Percentiles rank a stretch among this genome's conserved stretches.
These are phyloP conservation scores for Eulacestoma nigropectus DNA, from an alignment of 2,113 vertebrate genomes.

Conservation along the genomic window DNA sequence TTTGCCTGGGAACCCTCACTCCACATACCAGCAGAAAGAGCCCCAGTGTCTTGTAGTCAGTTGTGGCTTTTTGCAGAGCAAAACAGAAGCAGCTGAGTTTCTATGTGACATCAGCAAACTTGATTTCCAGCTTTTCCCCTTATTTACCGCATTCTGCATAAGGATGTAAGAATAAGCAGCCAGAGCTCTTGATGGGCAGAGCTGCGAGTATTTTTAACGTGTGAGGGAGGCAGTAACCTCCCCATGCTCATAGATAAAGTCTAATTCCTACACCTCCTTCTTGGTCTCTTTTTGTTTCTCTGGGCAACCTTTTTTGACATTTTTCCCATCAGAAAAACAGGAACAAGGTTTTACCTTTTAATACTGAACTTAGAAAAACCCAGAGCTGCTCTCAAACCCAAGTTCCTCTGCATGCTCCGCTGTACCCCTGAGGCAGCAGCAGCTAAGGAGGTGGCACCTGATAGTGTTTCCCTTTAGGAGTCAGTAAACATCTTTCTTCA, in stretches of 20 bases:
- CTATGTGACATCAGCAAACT: background rate
- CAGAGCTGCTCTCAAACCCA: background rate
- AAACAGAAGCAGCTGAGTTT: background rate
- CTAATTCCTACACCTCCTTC: background rate
- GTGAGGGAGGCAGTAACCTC: background rate
- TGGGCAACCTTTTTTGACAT: background rate
- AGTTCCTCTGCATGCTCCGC: background rate
- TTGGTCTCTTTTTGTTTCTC: background rate
- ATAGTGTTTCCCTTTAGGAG: too few species aligned
- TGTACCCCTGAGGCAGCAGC: background rate
- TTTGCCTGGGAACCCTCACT: background rate
- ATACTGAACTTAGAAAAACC: background rate
- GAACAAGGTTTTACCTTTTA: background rate
- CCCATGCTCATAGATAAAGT: fast-evolving
- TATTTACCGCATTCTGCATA: background rate
- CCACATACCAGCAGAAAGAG: background rate
- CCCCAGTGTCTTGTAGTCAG: background rate
- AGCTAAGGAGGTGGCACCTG: background rate
- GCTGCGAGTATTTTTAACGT: fast-evolving
- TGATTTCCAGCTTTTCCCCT: background rate
- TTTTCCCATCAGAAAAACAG: background rate
- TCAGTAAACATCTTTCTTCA: background rate
- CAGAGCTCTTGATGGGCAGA: background rate
- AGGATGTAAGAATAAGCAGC: background rate
- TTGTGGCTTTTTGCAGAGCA: background rate